Evolutionary conservation across 2,888 invertebrate species (phyloP), one percentile per base, ranked within the genome.

Genomic region (Byasa hedistus): DNA sequence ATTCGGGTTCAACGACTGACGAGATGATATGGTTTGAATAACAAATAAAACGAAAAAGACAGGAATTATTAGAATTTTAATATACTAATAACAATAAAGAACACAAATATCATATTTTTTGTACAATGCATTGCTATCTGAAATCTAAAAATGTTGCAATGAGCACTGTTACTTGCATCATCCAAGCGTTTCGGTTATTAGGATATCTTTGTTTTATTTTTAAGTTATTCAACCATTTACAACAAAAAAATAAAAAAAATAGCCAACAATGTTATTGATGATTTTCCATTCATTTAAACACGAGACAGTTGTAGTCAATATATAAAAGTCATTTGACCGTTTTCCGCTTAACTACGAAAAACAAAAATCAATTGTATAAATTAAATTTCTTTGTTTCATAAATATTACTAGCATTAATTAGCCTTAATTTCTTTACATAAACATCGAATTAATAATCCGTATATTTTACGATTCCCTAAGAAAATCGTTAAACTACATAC

Each of bases 61-160:
- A n/a, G 5, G 48, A 48, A 48, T 15, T 2, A 48, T n/a, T 48
- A n/a, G 48, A 48, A n/a, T 48, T n/a, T 48, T 48, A 48, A 48
- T 48, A 54, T 23, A 12, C 52, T 54, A 54, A 23, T 54, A 54
- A 54, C 21, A 54, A 54, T 54, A 54, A 54, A 3, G 22, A 54
- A 22, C 15, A 54, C 22, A 54, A n/a, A 8, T 4, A 52, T 21
- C 5, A 54, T 54, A 48, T 48, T 48, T 48, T 8, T 48, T n/a
- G 48, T 48, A 48, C n/a, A 21, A 51, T 51, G 51, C 51, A 0
- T 32, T 57, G 15, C 12, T 57, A 57, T 57, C 32, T 17, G 17
- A 17, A 24, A 57, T 36, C 15, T 58, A 19, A 44, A 23, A 58
- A 58, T 58, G 58, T 7, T 58, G 58, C 58, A 58, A 58, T 22